Base-by-base conservation (phyloP, 2,888 invertebrate genomes). In the Petrophora chlorosata region DNA sequence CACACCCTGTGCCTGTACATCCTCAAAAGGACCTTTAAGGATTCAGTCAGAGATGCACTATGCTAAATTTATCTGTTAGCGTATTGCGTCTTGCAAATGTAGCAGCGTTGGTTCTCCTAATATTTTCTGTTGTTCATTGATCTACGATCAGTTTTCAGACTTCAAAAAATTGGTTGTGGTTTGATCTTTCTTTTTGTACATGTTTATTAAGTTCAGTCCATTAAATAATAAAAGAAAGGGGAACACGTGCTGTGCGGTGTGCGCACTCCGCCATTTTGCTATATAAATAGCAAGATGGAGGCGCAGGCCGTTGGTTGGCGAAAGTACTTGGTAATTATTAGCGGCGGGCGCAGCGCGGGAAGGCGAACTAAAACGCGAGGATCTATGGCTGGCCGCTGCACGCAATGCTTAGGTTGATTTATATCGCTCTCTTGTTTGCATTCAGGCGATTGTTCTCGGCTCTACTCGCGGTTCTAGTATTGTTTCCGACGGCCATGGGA, bases 201-300 rank as follows among this genome's bases (percentile, higher is more conserved):
- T 22, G 7, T 22, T 22, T 8, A n/a, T 7, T 25, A 2, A 1
- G 63, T 71, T 70, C 39, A n/a, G n/a, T 67, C 73, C 70, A 71
- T 69, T 19, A 74, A 73, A 76, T 79, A 79, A 79, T 74, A 79
- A 79, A 85, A 81, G 76, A 79, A 79, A 82, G 78, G 79, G 71
- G 73, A 83, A 79, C 85, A 84, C 81, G 82, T 83, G 81, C 73
- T 80, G 76, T n/a, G 23, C n/a, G 2, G n/a, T n/a, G 19, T 65
- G 68, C 65, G 57, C 67, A 61, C 79, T 76, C 85, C 78, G 87
- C 89, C 88, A 88, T 89, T 86, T 89, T 87, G 88, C 82, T 79
- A 78, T 84, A 83, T 86, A 85, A 87, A 87, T 85, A 83, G 85
- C 85, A 88, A 89, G 81, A 90, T 89, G 90, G 89, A 87, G 85